Base-by-base conservation (phyloP, 2,113 vertebrate species). In the Apistogramma diplotaenia region DNA sequence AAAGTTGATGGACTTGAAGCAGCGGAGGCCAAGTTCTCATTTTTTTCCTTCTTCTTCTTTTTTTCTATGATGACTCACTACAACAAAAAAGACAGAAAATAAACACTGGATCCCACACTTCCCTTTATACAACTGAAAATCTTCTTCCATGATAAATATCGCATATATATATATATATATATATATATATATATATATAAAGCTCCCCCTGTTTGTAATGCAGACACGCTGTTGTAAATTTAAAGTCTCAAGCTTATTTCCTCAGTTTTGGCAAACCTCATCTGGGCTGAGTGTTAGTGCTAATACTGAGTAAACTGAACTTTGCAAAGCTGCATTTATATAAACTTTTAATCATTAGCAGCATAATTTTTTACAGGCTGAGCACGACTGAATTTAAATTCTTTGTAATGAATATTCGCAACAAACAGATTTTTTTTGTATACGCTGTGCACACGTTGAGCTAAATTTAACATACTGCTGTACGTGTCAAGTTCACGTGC, bases 211-310 rank as follows among this genome's bases (percentile, higher is more conserved):
- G 75, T 58, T 76, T 58, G 40, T 37, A 58, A 58, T 61, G 1
- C 46, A 19, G 23, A 40, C 61, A 37, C 29, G 37, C 46, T 60
- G 31, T 25, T 21, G 19, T 31, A 70, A 67, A 70, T 71, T 51
- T 72, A 11, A 78, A 70, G 76, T 76, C 71, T 88, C 40, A 5
- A 65, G 33, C 11, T 56, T 72, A 6, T 76, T 75, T 59, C 23
- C 33, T 73, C 37, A 12, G 21, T 71, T 49, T 4, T 77, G 57
- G 40, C 33, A 58, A 43, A 53, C 6, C 7, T 82, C 37, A 49
- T 51, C 16, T 13, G 55, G 12, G 55, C 49, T 43, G 21, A 67
- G 49, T 10, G 2, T n/a, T 70, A 4, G 35, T 67, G 3, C 61
- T 67, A 56, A 35, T 51, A 31, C 57, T 27, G 23, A 0, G 55